Conservation (phyloP, 2,888 invertebrate genomes). For the Caenorhabditis macrosperma region DNA sequence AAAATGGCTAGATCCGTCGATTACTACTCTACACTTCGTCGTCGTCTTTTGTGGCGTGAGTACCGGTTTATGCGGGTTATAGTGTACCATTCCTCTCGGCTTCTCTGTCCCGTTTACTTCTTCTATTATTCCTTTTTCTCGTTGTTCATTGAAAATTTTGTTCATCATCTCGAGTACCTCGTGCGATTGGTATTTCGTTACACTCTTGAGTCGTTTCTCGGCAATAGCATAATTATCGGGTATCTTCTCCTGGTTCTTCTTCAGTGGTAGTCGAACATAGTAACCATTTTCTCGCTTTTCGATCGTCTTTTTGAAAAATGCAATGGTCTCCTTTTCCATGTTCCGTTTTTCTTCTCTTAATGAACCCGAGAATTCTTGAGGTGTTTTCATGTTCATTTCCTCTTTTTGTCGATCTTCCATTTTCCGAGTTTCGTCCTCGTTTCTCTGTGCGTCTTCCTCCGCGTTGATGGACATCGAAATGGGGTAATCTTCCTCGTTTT, state of each 20-base stretch:
- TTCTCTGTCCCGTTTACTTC: slow-evolving; percentile 3
- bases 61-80: slow-evolving; percentile 61
- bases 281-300: slow-evolving; percentile 18
- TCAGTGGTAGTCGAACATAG: slow-evolving; percentile 20
- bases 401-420: too few species aligned
- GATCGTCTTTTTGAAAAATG: slow-evolving; percentile 30
- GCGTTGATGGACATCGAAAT: too few species aligned
- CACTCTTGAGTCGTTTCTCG: slow-evolving; percentile 2
- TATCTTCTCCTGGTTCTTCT: background rate
- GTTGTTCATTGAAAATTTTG: slow-evolving; percentile 34
- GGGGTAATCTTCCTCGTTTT: too few species aligned
- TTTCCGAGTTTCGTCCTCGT: too few species aligned
- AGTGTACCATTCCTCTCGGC: slow-evolving; percentile 22
- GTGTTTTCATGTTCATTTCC: too few species aligned
- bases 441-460: too few species aligned
- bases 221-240: slow-evolving; percentile 27
- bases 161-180: slow-evolving; percentile 15
- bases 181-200: background rate
- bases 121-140: slow-evolving; percentile 49
- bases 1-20: slow-evolving; percentile 49
- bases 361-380: too few species aligned
- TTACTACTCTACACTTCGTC: slow-evolving; percentile 60
- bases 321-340: too few species aligned
- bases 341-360: too few species aligned
- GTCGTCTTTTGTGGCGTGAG: slow-evolving; percentile 44